Evolutionary conservation across 2,888 invertebrate species (phyloP), one percentile per base, ranked within the genome.

Genomic region (Callinectes sapidus): DNA sequence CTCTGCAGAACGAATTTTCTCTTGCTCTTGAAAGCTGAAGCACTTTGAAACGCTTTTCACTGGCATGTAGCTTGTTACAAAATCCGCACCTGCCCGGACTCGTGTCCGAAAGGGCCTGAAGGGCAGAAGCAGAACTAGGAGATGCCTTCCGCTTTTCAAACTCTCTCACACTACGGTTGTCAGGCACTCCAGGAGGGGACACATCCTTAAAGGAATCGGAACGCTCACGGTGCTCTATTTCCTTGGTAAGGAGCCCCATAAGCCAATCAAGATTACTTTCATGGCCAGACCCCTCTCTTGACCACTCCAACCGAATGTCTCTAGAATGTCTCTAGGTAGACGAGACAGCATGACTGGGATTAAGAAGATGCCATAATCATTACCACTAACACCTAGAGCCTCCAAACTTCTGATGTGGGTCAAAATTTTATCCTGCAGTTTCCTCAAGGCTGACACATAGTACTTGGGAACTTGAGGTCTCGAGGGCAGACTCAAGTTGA

Each of bases 381-480:
- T 55, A 1, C 89, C 89, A 18, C 18, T 18, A 10, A 89, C 61
- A 8, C 89, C 66, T 1, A 89, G 32, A n/a, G 55, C 89, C 23
- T 89, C 89, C 66, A 89, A 55, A 89, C 89, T 89, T 10, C 66
- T n/a, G n/a, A 89, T 55, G 61, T 89, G 89, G 14, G 1, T 54
- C 61, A 89, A 16, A 13, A 89, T 2, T 0, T 89, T 32, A 35
- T 89, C 61, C 23, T 28, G 89, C 39, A 66, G 18, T 10, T 55
- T 89, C 66, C 89, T 55, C 55, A 89, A 54, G 18, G 28, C 23
- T 1, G 54, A 16, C 14, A 14, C 16, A 42, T 87, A n/a, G 3
- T 2, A 2, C 16, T 48, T 87, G 3, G 87, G 2, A 1, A 48
- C 42, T n/a, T 87, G 35, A 48, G 23, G 10, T 48, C n/a, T 42